A percentile compares a stretch with the other conserved stretches of the same genome.
Evolutionary conservation across 1,140 invertebrate species (phyloP).

Genomic region (Drosophila lacteicornis): DNA sequence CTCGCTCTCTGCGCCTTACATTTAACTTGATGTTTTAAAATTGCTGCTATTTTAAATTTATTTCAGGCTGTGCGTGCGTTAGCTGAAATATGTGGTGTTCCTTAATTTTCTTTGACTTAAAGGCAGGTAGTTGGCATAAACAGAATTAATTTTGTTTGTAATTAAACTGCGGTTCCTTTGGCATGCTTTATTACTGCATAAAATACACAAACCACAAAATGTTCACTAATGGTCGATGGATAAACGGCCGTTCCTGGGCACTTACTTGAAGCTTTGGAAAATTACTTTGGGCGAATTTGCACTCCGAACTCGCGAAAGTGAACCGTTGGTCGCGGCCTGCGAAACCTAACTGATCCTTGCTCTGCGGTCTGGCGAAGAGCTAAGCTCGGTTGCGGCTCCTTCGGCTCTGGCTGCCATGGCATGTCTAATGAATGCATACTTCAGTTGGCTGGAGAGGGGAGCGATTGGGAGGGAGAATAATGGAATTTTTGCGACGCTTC

Average conservation of each 20-base stretch:
- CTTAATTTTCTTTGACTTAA: conserved; percentile 17
- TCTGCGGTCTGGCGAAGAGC: conserved; percentile 57
- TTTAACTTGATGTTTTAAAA: conserved; percentile 22
- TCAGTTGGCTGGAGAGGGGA: conserved; percentile 21
- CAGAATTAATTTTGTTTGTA: conserved; percentile 48
- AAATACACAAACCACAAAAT: conserved; percentile 10
- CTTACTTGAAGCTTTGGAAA: conserved; percentile 44
- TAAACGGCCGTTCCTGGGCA: conserved; percentile 18
- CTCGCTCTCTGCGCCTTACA: neutral
- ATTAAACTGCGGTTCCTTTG: conserved; percentile 34
- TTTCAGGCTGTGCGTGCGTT: conserved; percentile 9
- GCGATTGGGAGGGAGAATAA: conserved; percentile 65
- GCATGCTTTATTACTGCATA: conserved; percentile 10
- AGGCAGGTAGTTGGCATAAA: conserved; percentile 27
- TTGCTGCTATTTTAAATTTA: conserved; percentile 23
- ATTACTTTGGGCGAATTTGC: neutral
- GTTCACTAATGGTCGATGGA: conserved; percentile 12
- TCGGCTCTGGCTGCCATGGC: conserved; percentile 57
- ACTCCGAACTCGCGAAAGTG: conserved; percentile 27
- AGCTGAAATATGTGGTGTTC: conserved; percentile 9
- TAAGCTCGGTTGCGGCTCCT: conserved; percentile 70
- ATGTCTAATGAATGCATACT: conserved; percentile 80
- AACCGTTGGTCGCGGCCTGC: conserved; percentile 64
- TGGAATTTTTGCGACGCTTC: conserved; percentile 74
- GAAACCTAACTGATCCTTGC: conserved; percentile 74